Percentiles rank a stretch among this genome's conserved stretches.
Conservation (phyloP, 2,888 invertebrate species). For the Drosophila niveifrons region DNA sequence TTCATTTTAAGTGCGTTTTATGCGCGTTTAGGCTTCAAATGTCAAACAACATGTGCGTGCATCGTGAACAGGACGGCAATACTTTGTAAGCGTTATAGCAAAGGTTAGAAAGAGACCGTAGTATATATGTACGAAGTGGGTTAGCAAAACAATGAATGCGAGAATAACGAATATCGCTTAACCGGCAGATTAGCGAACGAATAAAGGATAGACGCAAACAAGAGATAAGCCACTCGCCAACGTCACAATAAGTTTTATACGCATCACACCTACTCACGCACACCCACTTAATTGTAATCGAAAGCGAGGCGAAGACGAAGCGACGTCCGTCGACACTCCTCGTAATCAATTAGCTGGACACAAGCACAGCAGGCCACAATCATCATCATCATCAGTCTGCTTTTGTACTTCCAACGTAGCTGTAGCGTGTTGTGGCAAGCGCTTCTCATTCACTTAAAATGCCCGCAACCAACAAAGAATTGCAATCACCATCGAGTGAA, state of each 20-base stretch:
- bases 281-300: slow-evolving; percentile 39
- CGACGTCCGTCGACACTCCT: slow-evolving; percentile 41
- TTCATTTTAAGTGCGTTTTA: slow-evolving; percentile 8
- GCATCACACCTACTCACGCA: slow-evolving; percentile 7
- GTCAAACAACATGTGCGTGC: slow-evolving; percentile 48
- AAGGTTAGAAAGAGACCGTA: slow-evolving; percentile 30
- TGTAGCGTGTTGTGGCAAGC: slow-evolving; percentile 59
- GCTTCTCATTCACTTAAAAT: slow-evolving; percentile 50
- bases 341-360: slow-evolving; percentile 75
- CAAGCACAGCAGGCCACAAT: slow-evolving; percentile 22
- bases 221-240: slow-evolving; percentile 54
- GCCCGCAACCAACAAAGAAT: slow-evolving; percentile 64
- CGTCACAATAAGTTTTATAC: slow-evolving; percentile 27
- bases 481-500: slow-evolving; percentile 84
- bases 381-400: slow-evolving; percentile 41
- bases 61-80: slow-evolving; percentile 29
- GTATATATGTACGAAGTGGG: slow-evolving; percentile 55
- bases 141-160: slow-evolving; percentile 72
- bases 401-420: slow-evolving; percentile 44
- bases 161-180: slow-evolving; percentile 47
- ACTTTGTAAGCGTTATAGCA: slow-evolving; percentile 11
- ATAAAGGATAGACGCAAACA: slow-evolving; percentile 21
- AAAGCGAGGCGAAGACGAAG: slow-evolving; percentile 26
- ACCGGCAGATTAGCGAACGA: slow-evolving; percentile 57
- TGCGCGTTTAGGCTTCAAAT: slow-evolving; percentile 15